Evolutionary conservation across 1,140 invertebrate genomes (phyloP), one percentile per base, ranked within the genome.

Genomic region (Zaprionus gabonicus): DNA sequence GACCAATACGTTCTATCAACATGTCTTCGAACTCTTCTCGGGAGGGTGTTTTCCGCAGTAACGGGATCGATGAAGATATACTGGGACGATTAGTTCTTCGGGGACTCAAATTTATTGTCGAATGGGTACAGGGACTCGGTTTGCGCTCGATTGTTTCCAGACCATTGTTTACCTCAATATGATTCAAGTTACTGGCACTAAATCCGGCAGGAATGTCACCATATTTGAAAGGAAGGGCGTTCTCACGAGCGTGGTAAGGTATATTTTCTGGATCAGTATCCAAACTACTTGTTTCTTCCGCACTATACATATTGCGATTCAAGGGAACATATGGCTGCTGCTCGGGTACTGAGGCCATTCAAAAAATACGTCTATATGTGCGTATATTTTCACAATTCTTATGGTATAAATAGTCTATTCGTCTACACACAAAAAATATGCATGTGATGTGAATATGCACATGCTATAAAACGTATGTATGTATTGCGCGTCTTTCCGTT

Each of bases 211-310:
- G 79, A 17, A 94, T 91, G 15, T 93, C 93, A 10, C 95, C 95
- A 93, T 97, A 97, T 10, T 95, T 95, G 87, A 97, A 97, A 2
- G 96, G 96, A 44, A 95, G 94, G 53, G 95, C 95, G 84, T 96
- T 95, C 71, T 96, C 94, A 17, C 96, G 93, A 9, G 96, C 96
- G 94, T 97, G 96, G 91, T 97, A 97, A 0, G 96, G 96, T 60
- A 96, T 95, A 83, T 80, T 81, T 23, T 85, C 82, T 10, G 53
- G 23, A 27, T 88, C 81, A n/a, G 44, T 17, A 17, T 76, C 71
- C 7, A 23, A 53, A 51, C 25, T 25, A 25, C 12, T 41, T 38
- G 13, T 17, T 3, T 64, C 31, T 9, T 71, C 31, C 41, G n/a
- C 20, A 27, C 25, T 23, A 57, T 74, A 36, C 49, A 58, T 36